Percentiles rank a stretch among this genome's conserved stretches.
phyloP scores from a whole-genome alignment of 2,888 invertebrate species.

The Agapetus fuscipes region DNA sequence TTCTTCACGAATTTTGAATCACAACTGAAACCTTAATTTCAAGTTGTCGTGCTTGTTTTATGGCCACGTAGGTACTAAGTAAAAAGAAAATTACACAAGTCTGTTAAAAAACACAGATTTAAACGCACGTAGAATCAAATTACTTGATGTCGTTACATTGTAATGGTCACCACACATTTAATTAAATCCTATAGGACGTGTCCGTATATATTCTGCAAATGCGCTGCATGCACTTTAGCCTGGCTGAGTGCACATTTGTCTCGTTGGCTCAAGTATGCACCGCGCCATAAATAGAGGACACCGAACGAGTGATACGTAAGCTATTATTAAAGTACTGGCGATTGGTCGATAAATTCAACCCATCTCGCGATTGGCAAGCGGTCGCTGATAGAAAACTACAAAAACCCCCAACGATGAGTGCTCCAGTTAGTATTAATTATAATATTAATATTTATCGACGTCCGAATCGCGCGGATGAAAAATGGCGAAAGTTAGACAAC shows the following conservation, averaged over 20 bases:
- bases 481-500: neutral
- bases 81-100: no score
- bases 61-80: no score
- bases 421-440: slow-evolving; percentile 31
- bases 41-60: no score
- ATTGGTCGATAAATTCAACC: slow-evolving; percentile 13
- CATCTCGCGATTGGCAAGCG: slow-evolving; percentile 35
- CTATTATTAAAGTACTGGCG: slow-evolving; percentile 6
- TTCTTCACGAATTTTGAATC: no score
- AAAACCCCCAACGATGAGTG: slow-evolving; percentile 30
- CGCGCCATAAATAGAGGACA: slow-evolving; percentile 16
- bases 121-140: no score
- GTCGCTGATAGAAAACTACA: slow-evolving; percentile 33
- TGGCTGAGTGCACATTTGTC: neutral
- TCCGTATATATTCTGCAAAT: no score
- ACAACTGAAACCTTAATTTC: no score
- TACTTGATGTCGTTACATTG: no score
- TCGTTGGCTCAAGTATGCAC: slow-evolving; percentile 15
- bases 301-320: slow-evolving; percentile 7
- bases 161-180: no score
- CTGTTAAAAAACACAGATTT: no score
- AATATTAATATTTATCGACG: slow-evolving; percentile 31
- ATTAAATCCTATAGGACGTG: no score
- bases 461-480: slow-evolving; percentile 20
- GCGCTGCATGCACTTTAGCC: neutral